Percentiles rank a stretch among this genome's conserved stretches.
These are phyloP conservation scores for Clarias macrocephalus DNA, from an alignment of 2,113 vertebrate species.

Conservation along the genomic window DNA sequence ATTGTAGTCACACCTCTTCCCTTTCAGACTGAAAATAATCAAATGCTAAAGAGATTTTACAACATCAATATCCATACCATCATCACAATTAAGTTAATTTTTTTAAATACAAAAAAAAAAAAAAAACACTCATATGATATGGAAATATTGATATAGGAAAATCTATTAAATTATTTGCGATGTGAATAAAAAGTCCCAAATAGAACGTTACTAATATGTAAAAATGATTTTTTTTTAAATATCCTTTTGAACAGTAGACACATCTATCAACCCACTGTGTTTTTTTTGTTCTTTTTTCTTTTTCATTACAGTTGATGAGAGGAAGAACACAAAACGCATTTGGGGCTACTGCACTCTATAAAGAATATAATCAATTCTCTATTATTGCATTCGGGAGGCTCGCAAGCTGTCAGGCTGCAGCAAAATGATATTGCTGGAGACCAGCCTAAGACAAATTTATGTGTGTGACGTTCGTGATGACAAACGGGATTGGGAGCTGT, in stretches of 20 bases:
- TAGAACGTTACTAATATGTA: background rate
- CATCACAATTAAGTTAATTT: background rate
- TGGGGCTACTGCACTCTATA: constrained; percentile 60
- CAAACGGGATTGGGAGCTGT: constrained; percentile 60
- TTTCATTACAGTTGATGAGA: constrained; percentile 67
- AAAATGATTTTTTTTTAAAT: background rate
- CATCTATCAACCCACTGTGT: constrained; percentile 61
- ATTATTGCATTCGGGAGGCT: constrained; percentile 71
- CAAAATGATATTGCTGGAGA: constrained; percentile 66
- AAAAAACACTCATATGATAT: too few relatives aligned
- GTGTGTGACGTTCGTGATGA: constrained; percentile 60
- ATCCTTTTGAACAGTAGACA: constrained; percentile 27
- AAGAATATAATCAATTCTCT: constrained; percentile 75
- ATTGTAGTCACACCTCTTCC: background rate
- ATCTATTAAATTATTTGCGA: background rate
- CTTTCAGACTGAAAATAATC: background rate
- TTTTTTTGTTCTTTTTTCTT: constrained; percentile 33
- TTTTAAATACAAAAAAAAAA: background rate
- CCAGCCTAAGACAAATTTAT: constrained; percentile 69
- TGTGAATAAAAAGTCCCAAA: background rate
- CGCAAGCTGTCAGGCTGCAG: constrained; percentile 67
- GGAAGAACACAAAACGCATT: constrained; percentile 67
- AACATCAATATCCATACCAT: background rate
- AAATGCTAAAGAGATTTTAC: background rate
- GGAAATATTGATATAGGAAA: background rate